Base-by-base conservation (phyloP, 2,888 invertebrate species). In the Herminia tarsipennalis region DNA sequence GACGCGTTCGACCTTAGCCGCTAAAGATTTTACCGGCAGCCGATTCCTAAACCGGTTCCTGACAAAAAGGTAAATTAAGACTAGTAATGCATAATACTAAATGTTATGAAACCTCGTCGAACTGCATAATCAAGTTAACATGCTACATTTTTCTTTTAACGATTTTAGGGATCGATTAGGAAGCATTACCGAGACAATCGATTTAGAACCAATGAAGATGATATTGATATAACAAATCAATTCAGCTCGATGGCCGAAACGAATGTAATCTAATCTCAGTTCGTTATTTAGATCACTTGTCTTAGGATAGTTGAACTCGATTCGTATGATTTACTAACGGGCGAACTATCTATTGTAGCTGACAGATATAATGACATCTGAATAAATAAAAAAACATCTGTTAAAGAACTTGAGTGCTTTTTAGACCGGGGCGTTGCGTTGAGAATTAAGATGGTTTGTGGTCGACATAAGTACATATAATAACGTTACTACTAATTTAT, bases 311-410 rank as follows among this genome's bases (percentile, higher is more conserved):
- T 51, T 62, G 46, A 53, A 58, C 66, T 62, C 56, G 36, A 51
- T 56, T 51, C 37, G 36, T 43, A 56, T 56, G 44, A 65, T 64
- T 56, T 65, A 66, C 66, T 48, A 49, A 51, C 35, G 28, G 34
- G 10, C 43, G 39, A 42, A 48, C 28, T 44, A 33, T 12, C 45
- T 17, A 47, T 49, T 40, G 54, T 45, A 25, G 33, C 29, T 48
- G 62, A 54, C 58, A 58, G 49, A 47, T 51, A 55, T 54, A 66
- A 32, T 50, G 45, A 62, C 63, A 52, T 54, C 54, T 66, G 47
- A 38, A 10, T 53, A 62, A 66, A 63, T 48, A 62, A 34, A 54
- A n/a, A 46, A 62, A 36, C 59, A 63, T 59, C 50, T 58, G 65
- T 49, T 65, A 35, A 28, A 33, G 28, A 44, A 51, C 35, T 62